Percentiles rank a stretch among this genome's conserved stretches.
These are phyloP conservation scores for Rhogogaster chlorosoma DNA, from an alignment of 2,888 invertebrate genomes.

Conservation along the genomic window DNA sequence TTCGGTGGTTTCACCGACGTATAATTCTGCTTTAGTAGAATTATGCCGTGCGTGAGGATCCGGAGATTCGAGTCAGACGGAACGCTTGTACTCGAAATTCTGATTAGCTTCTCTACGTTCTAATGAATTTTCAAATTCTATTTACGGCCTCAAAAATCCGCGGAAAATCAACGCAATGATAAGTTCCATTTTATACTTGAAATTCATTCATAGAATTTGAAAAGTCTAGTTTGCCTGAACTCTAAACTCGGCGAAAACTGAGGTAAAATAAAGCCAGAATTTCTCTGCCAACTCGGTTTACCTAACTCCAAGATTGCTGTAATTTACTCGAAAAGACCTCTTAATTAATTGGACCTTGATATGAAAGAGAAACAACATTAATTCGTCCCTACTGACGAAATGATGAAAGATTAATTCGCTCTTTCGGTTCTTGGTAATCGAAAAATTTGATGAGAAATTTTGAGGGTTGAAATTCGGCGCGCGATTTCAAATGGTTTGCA, in stretches of 20 bases:
- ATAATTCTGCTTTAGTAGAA: background rate
- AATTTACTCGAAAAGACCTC: background rate
- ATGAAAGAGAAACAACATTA: background rate
- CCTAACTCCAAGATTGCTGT: background rate
- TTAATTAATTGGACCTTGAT: background rate
- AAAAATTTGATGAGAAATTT: background rate
- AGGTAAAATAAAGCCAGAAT: background rate
- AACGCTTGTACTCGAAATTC: background rate
- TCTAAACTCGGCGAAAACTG: background rate
- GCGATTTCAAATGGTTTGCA: background rate
- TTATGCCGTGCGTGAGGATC: background rate
- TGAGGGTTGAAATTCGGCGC: background rate
- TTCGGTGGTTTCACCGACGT: no score
- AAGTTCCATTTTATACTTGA: background rate
- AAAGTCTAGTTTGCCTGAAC: background rate
- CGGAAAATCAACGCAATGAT: background rate
- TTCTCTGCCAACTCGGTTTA: background rate
- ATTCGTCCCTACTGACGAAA: background rate
- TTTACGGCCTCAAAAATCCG: background rate
- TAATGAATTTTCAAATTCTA: background rate
- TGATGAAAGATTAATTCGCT: background rate
- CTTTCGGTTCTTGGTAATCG: background rate
- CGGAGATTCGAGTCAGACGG: no score
- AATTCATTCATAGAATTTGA: background rate
- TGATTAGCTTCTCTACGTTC: background rate